Conservation (phyloP, 2,797 vertebrate species). For the Pipistrellus kuhlii region DNA sequence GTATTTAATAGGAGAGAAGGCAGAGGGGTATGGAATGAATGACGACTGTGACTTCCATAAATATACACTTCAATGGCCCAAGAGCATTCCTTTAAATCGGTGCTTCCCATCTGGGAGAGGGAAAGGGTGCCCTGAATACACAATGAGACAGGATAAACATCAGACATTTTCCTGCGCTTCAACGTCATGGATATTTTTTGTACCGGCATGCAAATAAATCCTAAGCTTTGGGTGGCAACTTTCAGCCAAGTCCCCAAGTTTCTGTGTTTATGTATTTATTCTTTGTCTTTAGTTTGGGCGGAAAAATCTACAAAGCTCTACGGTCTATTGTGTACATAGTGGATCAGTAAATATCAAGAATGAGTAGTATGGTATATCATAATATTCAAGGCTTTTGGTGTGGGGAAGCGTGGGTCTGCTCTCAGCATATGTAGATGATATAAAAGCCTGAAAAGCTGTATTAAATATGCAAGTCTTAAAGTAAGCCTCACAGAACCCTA, state of each 20-base stretch:
- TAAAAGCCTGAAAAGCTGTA: conserved; percentile 4
- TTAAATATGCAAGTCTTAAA: conserved; percentile 12
- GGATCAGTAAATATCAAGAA: conserved; percentile 58
- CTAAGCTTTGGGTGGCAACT: conserved; percentile 16
- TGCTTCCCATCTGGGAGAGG: neutral
- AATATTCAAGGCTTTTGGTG: neutral
- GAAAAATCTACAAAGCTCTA: conserved; percentile 39
- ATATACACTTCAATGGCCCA: neutral
- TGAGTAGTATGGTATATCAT: neutral
- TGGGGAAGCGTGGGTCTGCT: neutral
- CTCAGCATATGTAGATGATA: neutral
- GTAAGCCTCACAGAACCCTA: neutral
- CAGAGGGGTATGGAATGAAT: neutral
- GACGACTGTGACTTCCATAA: neutral
- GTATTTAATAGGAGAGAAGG: neutral
- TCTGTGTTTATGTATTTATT: conserved; percentile 51
- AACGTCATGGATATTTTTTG: neutral
- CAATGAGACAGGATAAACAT: neutral
- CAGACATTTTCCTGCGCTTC: neutral
- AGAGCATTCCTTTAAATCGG: neutral
- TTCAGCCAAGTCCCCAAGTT: conserved; percentile 24
- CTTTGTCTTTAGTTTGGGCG: conserved; percentile 11
- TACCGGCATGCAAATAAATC: conserved; percentile 5
- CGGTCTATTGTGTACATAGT: neutral
- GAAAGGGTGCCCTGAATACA: neutral